A percentile compares a stretch with the other conserved stretches of the same genome.
These are phyloP conservation scores for Pogonocichla stellata DNA, from an alignment of 2,113 vertebrate species.

Conservation along the genomic window DNA sequence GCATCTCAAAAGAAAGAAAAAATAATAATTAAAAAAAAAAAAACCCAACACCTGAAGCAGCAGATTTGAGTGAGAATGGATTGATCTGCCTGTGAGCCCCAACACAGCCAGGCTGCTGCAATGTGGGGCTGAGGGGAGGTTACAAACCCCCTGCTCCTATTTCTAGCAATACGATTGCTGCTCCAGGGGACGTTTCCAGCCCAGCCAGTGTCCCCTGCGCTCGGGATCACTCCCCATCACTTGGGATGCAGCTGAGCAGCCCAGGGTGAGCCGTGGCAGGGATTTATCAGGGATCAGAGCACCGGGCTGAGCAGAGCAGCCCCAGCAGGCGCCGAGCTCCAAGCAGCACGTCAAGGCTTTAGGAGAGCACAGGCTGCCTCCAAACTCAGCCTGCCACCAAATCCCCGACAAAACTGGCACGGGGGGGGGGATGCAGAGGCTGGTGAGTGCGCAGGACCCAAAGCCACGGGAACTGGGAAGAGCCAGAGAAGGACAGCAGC, in stretches of 20 bases:
- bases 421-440: neutral
- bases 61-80: neutral
- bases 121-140: neutral
- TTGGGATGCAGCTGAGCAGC: neutral
- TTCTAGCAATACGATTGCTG: neutral
- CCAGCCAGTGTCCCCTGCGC: neutral
- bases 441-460: neutral
- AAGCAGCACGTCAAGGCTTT: neutral
- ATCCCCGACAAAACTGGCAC: neutral
- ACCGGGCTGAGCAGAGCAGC: neutral
- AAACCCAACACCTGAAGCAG: neutral
- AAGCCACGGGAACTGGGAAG: neutral
- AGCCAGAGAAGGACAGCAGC: no score
- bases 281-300: neutral
- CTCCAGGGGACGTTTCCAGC: neutral
- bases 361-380: neutral
- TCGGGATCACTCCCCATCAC: neutral
- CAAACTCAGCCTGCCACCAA: neutral
- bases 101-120: neutral
- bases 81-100: neutral
- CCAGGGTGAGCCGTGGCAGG: neutral
- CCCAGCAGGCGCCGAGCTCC: neutral
- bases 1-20: neutral
- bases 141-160: neutral
- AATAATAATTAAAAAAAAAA: neutral